Conservation (phyloP, 2,113 vertebrate species). For the Megatriorchis doriae region DNA sequence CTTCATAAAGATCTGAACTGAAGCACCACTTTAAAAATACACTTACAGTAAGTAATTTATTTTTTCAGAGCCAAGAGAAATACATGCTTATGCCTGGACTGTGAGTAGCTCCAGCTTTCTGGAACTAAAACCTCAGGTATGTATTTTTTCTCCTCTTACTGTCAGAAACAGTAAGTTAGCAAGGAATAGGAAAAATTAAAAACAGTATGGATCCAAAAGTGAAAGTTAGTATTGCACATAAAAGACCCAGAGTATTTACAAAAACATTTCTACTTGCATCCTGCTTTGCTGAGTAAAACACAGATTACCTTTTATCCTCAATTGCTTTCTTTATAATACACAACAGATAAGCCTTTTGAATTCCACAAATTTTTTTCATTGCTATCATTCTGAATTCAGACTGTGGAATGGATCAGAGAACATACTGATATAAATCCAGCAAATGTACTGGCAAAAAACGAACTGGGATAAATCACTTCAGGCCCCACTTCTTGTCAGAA, state of each 20-base stretch:
- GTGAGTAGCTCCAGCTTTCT: background rate
- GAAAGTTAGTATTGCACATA: background rate
- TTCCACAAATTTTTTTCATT: slow-evolving; percentile 57
- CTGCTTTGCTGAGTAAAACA: background rate
- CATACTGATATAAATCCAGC: background rate
- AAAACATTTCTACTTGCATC: background rate
- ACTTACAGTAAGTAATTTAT: background rate
- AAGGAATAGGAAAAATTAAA: background rate
- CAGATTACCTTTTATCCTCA: background rate
- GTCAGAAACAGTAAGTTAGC: background rate
- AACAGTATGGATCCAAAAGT: background rate
- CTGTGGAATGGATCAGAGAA: background rate
- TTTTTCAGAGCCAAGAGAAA: slow-evolving; percentile 32
- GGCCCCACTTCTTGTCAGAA: background rate
- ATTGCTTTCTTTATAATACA: slow-evolving; percentile 23
- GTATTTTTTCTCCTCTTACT: background rate
- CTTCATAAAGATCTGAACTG: background rate
- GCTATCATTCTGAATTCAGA: slow-evolving; percentile 40
- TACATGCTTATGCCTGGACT: background rate
- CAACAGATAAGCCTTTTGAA: slow-evolving; percentile 40
- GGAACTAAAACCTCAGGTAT: slow-evolving; percentile 36
- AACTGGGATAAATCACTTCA: background rate
- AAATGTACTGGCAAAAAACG: background rate
- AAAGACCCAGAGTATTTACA: background rate
- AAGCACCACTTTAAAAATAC: background rate